A percentile compares a stretch with the other conserved stretches of the same genome.
phyloP scores from a whole-genome alignment of 2,797 vertebrate species.

The Peromyscus attwateri region DNA sequence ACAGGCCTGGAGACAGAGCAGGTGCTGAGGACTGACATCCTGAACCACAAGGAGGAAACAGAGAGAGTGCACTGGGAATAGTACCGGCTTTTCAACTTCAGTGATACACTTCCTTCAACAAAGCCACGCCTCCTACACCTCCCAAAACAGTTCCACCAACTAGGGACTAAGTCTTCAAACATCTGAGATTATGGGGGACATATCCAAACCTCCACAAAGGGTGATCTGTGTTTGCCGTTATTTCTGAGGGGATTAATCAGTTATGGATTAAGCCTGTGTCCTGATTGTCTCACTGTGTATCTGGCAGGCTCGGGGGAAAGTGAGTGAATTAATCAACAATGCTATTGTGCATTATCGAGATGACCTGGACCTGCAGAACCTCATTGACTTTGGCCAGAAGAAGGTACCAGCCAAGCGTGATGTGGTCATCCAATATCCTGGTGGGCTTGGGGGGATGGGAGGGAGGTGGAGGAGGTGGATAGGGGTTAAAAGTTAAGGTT shows the following conservation, averaged over 20 bases:
- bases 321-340: conserved; percentile 92
- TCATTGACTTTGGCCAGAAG: conserved; percentile 96
- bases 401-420: conserved; percentile 88
- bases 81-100: not conserved
- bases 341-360: conserved; percentile 95
- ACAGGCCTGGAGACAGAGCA: not conserved
- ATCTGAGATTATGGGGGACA: not conserved
- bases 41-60: not conserved
- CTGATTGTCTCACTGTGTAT: not conserved
- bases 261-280: not conserved
- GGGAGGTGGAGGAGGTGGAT: not conserved
- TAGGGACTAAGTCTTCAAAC: not conserved
- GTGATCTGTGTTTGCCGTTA: not conserved
- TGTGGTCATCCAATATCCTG: not conserved
- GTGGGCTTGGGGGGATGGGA: not conserved
- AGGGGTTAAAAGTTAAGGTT: not conserved
- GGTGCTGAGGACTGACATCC: not conserved
- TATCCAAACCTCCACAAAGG: not conserved
- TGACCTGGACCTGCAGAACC: conserved; percentile 96
- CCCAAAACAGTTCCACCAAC: not conserved
- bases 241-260: conserved; percentile 17
- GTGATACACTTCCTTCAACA: not conserved
- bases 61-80: not conserved
- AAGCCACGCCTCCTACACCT: not conserved
- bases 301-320: conserved; percentile 92